A percentile compares a stretch with the other conserved stretches of the same genome.
Conservation (phyloP, 2,113 vertebrate species). For the Cynocephalus volans region DNA sequence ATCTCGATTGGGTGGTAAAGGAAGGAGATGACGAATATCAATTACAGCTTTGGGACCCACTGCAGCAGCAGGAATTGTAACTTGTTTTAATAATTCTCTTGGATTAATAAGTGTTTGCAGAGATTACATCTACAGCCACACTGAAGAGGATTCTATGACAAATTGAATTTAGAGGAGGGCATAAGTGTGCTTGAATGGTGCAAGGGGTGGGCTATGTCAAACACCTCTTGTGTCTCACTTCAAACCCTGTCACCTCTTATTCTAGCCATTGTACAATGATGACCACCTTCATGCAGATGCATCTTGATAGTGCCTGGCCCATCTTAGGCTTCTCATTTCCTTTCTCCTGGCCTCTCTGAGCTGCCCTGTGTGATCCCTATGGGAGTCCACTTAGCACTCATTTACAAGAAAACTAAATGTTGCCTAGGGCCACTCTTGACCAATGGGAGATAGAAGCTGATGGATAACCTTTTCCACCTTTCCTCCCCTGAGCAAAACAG, state of each 20-base stretch:
- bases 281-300: neutral
- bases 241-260: neutral
- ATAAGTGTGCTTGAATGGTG: neutral
- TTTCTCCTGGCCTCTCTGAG: neutral
- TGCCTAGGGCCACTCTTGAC: neutral
- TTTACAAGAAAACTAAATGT: neutral
- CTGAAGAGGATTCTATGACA: neutral
- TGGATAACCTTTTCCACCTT: neutral
- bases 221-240: neutral
- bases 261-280: neutral
- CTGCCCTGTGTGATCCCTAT: neutral
- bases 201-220: neutral
- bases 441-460: neutral
- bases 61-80: neutral
- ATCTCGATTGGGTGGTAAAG: neutral
- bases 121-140: neutral
- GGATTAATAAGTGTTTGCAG: conserved; percentile 15
- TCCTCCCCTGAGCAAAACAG: neutral
- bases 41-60: neutral
- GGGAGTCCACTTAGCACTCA: conserved; percentile 4
- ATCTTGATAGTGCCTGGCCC: neutral
- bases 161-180: neutral
- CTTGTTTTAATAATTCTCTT: neutral
- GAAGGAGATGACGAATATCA: neutral
- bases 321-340: neutral